Evolutionary conservation across 2,113 vertebrate species (phyloP).

Genomic region (Cricetomys ansorgei): DNA sequence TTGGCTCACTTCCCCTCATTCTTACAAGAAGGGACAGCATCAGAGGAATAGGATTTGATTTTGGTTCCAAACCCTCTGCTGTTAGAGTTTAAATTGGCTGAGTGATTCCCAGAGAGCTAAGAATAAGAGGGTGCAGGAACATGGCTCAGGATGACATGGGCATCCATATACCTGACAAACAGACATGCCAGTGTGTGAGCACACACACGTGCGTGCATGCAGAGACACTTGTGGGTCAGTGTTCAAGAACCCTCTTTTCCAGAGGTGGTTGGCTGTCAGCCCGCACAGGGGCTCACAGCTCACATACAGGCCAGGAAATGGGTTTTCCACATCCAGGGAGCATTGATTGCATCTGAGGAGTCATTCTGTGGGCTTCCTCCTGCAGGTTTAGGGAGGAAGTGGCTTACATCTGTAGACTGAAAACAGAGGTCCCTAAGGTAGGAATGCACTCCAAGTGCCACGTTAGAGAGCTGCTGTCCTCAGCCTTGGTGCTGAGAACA

Average conservation of each 20-base stretch:
- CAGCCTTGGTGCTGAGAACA: slow-evolving; percentile 54
- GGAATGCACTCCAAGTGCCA: neutral
- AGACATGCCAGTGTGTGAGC: too few relatives aligned
- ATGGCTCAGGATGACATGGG: neutral
- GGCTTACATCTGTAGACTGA: neutral
- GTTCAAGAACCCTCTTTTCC: slow-evolving; percentile 66
- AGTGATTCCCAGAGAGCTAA: slow-evolving; percentile 40
- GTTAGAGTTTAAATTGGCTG: neutral
- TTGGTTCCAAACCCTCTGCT: slow-evolving; percentile 29
- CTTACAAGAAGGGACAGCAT: neutral
- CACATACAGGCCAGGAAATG: slow-evolving; percentile 73
- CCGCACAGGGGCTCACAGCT: slow-evolving; percentile 1
- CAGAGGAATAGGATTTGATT: slow-evolving; percentile 28
- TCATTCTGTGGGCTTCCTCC: neutral
- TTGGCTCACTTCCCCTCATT: neutral
- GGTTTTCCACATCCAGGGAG: slow-evolving; percentile 69
- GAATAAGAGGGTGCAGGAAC: neutral
- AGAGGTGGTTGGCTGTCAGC: slow-evolving; percentile 61
- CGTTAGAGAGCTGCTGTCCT: slow-evolving; percentile 48
- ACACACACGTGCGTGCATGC: neutral
- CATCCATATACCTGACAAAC: neutral
- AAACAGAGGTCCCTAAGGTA: neutral
- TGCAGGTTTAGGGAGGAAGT: slow-evolving; percentile 56
- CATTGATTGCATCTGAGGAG: slow-evolving; percentile 32
- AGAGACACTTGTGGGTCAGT: neutral